Evolutionary conservation across 2,113 vertebrate species (phyloP), one percentile per base, ranked within the genome.

Genomic region (Oncorhynchus tshawytscha): DNA sequence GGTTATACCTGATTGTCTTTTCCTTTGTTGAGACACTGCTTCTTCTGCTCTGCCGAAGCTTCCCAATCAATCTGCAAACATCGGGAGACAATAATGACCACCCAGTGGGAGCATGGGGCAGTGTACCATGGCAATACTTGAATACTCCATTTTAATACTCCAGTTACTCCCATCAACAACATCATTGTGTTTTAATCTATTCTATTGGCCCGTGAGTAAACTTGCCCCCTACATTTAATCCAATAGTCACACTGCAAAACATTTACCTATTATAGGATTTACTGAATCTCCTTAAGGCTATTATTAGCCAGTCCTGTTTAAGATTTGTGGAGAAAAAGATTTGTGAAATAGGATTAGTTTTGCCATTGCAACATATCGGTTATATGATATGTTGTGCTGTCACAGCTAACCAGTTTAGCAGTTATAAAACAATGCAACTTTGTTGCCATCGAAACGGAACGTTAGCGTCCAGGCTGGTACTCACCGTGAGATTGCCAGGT

Each of bases 1-100:
- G 39, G 51, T 67, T 22, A 48, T 94, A 99, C 98, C 96, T 97
- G 93, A 91, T 96, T 96, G 90, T 97, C 94, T 89, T 93, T 95
- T 78, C 96, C 97, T 93, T 99, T 99, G 84, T 91, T 95, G 65
- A 95, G 83, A 77, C 98, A 99, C 85, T 95, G 95, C 67, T 82
- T 94, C 88, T 91, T 96, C 91, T 96, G 96, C 76, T 96, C 94
- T 0, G 88, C 89, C 12, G 96, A 93, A 7, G 94, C 95, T 74
- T 96, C 94, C 98, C 98, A 99, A 74, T 84, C 92, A 82, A 99
- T 96, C 98, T 99, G 92, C 77, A 87, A 91, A 45, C 9, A 39
- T 39, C 2, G 79, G 72, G 80, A 60, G 75, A 79, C 76, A 86
- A 49, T 54, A 73, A 69, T 34, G 67, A 75, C 60, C 75, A 82